Base-by-base conservation (phyloP, 2,797 vertebrate genomes). In the Sebastes umbrosus region DNA sequence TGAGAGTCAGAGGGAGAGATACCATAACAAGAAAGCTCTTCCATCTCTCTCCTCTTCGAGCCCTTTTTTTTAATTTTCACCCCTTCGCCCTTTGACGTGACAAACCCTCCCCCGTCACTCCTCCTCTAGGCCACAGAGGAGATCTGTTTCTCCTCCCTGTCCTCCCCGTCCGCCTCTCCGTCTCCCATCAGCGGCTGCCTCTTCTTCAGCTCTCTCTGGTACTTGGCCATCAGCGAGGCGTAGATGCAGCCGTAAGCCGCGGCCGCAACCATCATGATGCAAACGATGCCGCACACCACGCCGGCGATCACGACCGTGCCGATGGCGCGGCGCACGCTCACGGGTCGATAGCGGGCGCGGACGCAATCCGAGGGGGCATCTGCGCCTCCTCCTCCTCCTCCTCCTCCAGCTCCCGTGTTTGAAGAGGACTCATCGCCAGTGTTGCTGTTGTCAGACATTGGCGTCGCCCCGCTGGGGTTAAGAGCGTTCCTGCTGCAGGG, bases 191-290 rank as follows among this genome's bases (percentile, higher is more conserved):
- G 93, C 0, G 98, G 98, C 93, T 99, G 99, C 87, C 97, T 96
- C 93, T 99, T 99, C 93, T 99, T 99, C 86, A 99, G 95, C 96
- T 99, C 99, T 27, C 98, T 94, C 92, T 99, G 99, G 93, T 99
- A 99, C 91, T 98, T 99, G 85, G 99, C 98, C 99, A 99, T 99
- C 69, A 99, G 97, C 32, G 98, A 99, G 79, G 99, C 99, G 0
- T 99, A 99, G 93, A 99, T 99, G 90, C 99, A 99, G 16, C 99
- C 99, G 0, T 99, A 99, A 22, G 98, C 97, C 0, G 98, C 99
- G 0, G 99, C 99, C 8, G 98, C 99, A 10, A 99, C 98, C 99
- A 99, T 99, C 99, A 99, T 99, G 91, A 99, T 97, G 88, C 98
- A 99, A 20, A 99, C 98, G 0, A 99, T 97, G 71, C 99, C 98